phyloP scores from a whole-genome alignment of 2,797 vertebrate species.

The Enoplosus armatus region DNA sequence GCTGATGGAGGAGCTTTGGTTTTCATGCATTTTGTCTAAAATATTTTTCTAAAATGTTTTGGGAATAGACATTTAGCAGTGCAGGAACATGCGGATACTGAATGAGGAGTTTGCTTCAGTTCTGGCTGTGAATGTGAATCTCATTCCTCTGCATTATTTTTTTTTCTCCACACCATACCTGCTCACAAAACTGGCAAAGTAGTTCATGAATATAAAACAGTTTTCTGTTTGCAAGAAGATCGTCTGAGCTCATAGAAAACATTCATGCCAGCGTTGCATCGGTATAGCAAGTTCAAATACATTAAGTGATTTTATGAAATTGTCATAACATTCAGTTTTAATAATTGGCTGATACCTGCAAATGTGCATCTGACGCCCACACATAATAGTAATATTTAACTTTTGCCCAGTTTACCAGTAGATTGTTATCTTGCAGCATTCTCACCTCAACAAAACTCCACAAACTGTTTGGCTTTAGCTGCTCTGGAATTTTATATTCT shows the following conservation, averaged over 20 bases:
- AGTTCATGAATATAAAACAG: constrained; percentile 55
- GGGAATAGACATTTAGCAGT: constrained; percentile 40
- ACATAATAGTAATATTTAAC: constrained; percentile 24
- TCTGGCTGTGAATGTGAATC: constrained; percentile 38
- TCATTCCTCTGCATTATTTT: constrained; percentile 19
- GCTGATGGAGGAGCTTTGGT: constrained; percentile 31
- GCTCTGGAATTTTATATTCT: constrained; percentile 31
- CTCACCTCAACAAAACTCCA: constrained; percentile 17
- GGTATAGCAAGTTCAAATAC: constrained; percentile 34
- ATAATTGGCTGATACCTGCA: constrained; percentile 7
- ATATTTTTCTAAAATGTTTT: constrained; percentile 21
- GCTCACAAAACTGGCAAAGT: constrained; percentile 35
- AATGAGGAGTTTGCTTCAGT: constrained; percentile 40
- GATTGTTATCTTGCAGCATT: constrained; percentile 8
- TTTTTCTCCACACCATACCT: constrained; percentile 21
- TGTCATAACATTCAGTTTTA: constrained; percentile 9
- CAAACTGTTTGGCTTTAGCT: constrained; percentile 14
- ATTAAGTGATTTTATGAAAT: constrained; percentile 33
- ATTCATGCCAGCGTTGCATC: constrained; percentile 24
- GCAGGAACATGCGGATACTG: constrained; percentile 16
- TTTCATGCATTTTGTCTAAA: constrained; percentile 29
- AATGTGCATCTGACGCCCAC: constrained; percentile 3
- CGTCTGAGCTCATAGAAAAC: constrained; percentile 24
- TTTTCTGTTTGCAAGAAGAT: constrained; percentile 20
- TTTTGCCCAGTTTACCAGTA: constrained; percentile 3